Conservation (phyloP, 1,140 invertebrate genomes). For the Trichomalopsis sarcophagae region DNA sequence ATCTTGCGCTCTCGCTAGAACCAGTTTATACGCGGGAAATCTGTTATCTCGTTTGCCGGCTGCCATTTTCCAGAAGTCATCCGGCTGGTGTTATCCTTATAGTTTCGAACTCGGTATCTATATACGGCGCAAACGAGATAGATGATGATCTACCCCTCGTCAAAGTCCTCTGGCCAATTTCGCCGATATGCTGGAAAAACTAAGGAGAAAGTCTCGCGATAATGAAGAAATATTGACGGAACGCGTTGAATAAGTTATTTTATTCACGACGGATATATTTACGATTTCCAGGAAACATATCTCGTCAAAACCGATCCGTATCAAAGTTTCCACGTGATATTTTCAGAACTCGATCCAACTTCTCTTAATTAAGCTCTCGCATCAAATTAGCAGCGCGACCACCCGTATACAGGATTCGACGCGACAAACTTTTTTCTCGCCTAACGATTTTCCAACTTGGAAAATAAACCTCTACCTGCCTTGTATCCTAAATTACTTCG, state of each 20-base stretch:
- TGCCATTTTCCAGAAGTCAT: conserved; percentile 51
- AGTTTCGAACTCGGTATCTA: conserved; percentile 39
- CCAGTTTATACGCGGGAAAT: conserved; percentile 35
- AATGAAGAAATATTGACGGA: not conserved
- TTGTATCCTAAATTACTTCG: not conserved
- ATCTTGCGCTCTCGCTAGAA: conserved; percentile 17
- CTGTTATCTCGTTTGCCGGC: conserved; percentile 48
- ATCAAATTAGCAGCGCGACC: not conserved
- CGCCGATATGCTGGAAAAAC: conserved; percentile 7
- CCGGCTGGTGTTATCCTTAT: conserved; percentile 38
- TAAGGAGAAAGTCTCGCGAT: not conserved
- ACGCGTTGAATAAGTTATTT: no score
- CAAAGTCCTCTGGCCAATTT: conserved; percentile 30
- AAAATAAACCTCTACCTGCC: conserved; percentile 13
- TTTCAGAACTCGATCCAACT: conserved; percentile 1
- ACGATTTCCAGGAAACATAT: not conserved
- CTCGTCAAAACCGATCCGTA: not conserved
- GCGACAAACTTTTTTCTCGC: not conserved
- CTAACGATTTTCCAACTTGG: not conserved
- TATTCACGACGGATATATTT: not conserved
- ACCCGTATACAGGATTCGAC: not conserved
- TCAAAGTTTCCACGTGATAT: not conserved
- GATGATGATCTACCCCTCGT: conserved; percentile 33
- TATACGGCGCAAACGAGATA: conserved; percentile 20
- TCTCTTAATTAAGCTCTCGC: conserved; percentile 29